These are phyloP conservation scores for Desoria tigrina DNA, from an alignment of 2,888 invertebrate species.

Conservation along the genomic window DNA sequence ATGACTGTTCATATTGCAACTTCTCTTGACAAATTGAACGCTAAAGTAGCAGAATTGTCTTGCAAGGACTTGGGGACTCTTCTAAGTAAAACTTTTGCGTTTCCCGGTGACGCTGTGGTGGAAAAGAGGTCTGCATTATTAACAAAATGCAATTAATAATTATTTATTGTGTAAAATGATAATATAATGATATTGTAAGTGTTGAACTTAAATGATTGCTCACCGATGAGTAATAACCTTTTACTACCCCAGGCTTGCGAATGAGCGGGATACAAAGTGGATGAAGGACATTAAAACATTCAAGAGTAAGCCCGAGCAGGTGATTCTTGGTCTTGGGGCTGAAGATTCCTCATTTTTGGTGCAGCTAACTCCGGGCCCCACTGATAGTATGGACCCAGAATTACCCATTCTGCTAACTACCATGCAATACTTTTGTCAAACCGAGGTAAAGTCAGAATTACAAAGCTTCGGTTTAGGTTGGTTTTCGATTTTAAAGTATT, in stretches of 20 bases:
- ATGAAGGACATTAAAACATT: conserved; percentile 36
- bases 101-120: conserved; percentile 21
- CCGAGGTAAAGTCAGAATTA: no score
- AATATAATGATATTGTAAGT: no score
- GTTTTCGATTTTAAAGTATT: no score
- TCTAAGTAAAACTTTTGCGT: conserved; percentile 36
- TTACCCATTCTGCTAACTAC: conserved; percentile 74
- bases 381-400: conserved; percentile 65
- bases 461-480: no score
- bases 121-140: conserved; percentile 7
- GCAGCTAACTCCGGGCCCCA: conserved; percentile 69
- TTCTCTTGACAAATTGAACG: conserved; percentile 65
- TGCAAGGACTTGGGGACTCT: conserved; percentile 29
- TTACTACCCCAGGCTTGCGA: conserved; percentile 47
- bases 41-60: conserved; percentile 56
- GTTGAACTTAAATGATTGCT: no score
- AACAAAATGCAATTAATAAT: no score
- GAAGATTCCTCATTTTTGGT: conserved; percentile 75
- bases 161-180: no score
- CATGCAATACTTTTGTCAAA: conserved; percentile 81
- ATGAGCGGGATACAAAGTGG: conserved; percentile 47
- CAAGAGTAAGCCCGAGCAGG: conserved; percentile 54
- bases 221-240: no score
- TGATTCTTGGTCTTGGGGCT: conserved; percentile 76
- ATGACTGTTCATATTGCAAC: conserved; percentile 72